A percentile compares a stretch with the other conserved stretches of the same genome.
Evolutionary conservation across 92 coral and sea anemone species (phyloP).

Genomic region (Actinernus sp.): DNA sequence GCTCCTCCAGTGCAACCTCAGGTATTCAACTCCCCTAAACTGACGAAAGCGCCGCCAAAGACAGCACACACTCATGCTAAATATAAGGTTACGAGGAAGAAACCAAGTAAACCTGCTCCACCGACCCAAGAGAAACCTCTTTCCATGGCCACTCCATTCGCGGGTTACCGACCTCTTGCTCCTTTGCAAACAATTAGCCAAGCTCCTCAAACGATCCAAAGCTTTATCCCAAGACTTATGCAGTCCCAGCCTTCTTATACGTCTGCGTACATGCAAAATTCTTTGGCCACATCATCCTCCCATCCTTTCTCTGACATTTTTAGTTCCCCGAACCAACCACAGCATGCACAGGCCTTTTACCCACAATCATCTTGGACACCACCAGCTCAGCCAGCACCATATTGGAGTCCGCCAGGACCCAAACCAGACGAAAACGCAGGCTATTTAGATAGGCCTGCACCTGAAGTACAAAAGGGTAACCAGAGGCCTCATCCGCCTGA

Average conservation of each 20-base stretch:
- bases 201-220: too few relatives aligned
- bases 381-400: neutral
- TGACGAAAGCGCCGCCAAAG: neutral
- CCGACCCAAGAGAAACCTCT: conserved; percentile 2
- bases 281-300: conserved; percentile 13
- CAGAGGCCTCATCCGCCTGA: neutral
- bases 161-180: conserved; percentile 4
- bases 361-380: neutral
- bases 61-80: conserved; percentile 6
- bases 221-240: conserved; percentile 9
- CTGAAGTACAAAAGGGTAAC: neutral
- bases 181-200: too few relatives aligned
- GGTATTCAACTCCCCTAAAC: neutral
- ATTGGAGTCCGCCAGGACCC: neutral
- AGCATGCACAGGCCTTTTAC: neutral
- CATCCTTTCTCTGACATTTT: conserved; percentile 33
- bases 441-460: neutral
- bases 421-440: neutral
- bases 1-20: conserved; percentile 10
- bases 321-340: neutral
- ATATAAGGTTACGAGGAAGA: conserved; percentile 1
- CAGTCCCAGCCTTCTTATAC: conserved; percentile 9
- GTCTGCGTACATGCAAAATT: conserved; percentile 14
- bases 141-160: conserved; percentile 25
- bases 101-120: neutral